Evolutionary conservation across 92 coral and sea anemone genomes (phyloP).

Genomic region (Palythoa grandiflora): DNA sequence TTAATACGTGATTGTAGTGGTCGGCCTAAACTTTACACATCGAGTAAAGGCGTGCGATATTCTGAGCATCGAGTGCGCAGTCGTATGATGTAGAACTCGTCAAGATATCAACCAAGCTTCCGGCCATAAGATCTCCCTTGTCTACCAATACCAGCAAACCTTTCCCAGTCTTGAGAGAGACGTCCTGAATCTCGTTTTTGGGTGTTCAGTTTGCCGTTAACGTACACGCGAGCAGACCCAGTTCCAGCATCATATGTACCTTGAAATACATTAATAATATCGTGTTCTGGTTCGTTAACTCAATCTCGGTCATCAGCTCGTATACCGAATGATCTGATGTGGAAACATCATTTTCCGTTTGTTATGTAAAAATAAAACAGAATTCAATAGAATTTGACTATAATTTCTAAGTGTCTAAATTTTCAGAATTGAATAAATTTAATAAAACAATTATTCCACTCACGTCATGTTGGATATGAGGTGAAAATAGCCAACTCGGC

Average conservation of each 20-base stretch:
- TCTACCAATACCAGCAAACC: conserved; percentile 35
- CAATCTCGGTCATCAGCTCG: too few relatives aligned
- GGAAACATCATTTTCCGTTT: too few relatives aligned
- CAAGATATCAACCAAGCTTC: conserved; percentile 35
- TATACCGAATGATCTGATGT: too few relatives aligned
- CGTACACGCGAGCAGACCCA: conserved; percentile 22
- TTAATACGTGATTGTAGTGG: background rate
- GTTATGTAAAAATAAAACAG: too few relatives aligned
- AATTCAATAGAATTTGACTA: too few relatives aligned
- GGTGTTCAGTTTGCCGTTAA: background rate
- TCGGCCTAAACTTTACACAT: background rate
- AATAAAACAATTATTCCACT: too few relatives aligned
- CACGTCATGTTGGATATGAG: too few relatives aligned
- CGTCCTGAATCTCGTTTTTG: background rate
- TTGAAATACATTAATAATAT: background rate
- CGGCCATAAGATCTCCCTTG: background rate
- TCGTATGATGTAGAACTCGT: conserved; percentile 47
- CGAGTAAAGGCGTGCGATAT: background rate
- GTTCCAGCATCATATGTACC: conserved; percentile 26
- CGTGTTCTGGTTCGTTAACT: too few relatives aligned
- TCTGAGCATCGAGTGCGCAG: conserved; percentile 4
- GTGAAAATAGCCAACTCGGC: too few relatives aligned
- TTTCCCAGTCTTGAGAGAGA: conserved; percentile 28
- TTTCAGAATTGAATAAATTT: too few relatives aligned
- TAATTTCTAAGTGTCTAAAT: too few relatives aligned